Evolutionary conservation across 2,888 invertebrate genomes (phyloP).

Genomic region (Ophonus ardosiacus): DNA sequence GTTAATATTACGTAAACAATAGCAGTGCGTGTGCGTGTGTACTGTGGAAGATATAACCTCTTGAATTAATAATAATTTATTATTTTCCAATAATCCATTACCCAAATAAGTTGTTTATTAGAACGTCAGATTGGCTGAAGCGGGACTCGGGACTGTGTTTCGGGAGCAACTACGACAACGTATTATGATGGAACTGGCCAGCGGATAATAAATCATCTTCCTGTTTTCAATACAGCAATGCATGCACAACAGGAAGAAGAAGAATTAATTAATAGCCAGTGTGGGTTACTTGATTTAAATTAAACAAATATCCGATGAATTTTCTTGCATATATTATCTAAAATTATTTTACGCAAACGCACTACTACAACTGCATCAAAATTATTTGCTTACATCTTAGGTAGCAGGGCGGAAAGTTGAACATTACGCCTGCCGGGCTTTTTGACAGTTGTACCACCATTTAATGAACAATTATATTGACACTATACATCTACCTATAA

Average conservation of each 20-base stretch:
- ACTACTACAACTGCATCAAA: too few species aligned
- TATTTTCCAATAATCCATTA: constrained; percentile 58
- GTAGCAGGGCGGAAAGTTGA: too few species aligned
- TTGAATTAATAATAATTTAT: constrained; percentile 55
- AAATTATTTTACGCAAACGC: too few species aligned
- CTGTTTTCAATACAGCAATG: constrained; percentile 34
- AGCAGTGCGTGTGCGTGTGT: not conserved
- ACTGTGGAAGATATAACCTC: constrained; percentile 33
- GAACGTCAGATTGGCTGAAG: constrained; percentile 50
- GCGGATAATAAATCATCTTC: constrained; percentile 54
- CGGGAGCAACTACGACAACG: constrained; percentile 43
- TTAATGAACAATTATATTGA: too few species aligned
- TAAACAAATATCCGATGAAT: too few species aligned
- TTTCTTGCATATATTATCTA: too few species aligned
- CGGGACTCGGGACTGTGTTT: constrained; percentile 27
- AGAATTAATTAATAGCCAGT: too few species aligned
- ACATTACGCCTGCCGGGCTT: too few species aligned
- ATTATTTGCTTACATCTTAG: too few species aligned
- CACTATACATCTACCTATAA: too few species aligned
- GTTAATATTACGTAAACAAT: constrained; percentile 34
- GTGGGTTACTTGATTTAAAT: too few species aligned
- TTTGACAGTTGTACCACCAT: too few species aligned
- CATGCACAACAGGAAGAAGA: not conserved
- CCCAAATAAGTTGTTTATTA: constrained; percentile 57
- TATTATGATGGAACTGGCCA: constrained; percentile 54